Percentiles rank a stretch among this genome's conserved stretches.
These are phyloP conservation scores for Engraulis encrasicolus DNA, from an alignment of 2,113 vertebrate genomes.

Conservation along the genomic window DNA sequence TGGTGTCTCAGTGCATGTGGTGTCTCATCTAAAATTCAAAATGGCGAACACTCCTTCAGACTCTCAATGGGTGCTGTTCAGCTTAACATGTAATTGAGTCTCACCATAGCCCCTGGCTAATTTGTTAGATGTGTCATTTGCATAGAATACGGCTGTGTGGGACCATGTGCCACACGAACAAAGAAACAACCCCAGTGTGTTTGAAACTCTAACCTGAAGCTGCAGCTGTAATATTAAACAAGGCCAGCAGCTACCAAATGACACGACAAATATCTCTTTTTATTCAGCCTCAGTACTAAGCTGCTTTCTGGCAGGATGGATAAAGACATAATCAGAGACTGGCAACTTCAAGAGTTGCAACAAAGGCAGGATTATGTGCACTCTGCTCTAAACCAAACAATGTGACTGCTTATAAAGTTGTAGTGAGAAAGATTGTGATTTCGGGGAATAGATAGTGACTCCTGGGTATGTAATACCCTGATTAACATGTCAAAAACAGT, in stretches of 20 bases:
- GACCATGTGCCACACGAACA: too few relatives aligned
- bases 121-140: not conserved
- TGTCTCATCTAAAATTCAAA: not conserved
- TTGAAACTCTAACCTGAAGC: not conserved
- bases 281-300: not conserved
- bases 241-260: not conserved
- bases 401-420: too few relatives aligned
- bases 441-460: too few relatives aligned
- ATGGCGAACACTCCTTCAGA: not conserved
- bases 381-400: not conserved
- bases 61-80: not conserved
- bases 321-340: not conserved
- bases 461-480: too few relatives aligned
- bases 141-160: not conserved
- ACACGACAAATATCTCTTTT: not conserved
- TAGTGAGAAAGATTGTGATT: not conserved
- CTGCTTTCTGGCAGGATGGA: not conserved
- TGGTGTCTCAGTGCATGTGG: not conserved
- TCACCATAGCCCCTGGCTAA: not conserved
- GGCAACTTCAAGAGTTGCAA: not conserved
- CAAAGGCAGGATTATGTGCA: not conserved
- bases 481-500: too few relatives aligned
- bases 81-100: too few relatives aligned
- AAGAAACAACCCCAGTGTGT: not conserved
- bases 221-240: not conserved